These are phyloP conservation scores for Oconnorella tubifera DNA, from an alignment of 2,888 invertebrate genomes.

Conservation along the genomic window DNA sequence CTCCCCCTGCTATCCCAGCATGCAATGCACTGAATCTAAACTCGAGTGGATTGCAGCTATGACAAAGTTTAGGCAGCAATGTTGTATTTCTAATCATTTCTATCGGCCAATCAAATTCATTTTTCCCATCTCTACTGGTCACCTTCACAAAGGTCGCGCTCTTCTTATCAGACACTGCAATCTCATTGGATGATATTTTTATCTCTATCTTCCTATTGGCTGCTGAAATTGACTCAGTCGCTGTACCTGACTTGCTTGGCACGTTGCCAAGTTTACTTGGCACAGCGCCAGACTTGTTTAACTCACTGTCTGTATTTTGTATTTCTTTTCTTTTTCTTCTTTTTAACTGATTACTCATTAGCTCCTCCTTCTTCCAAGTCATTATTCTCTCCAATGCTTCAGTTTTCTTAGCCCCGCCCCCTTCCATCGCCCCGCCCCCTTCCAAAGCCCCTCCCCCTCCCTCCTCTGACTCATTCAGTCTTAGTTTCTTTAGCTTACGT, in stretches of 20 bases:
- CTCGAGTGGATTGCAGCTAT: slow-evolving; percentile 50
- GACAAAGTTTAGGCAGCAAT: slow-evolving; percentile 42
- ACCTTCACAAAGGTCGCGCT: slow-evolving; percentile 24
- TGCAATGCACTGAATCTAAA: slow-evolving; percentile 47
- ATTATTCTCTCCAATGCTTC: slow-evolving; percentile 11
- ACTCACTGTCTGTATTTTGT: background rate
- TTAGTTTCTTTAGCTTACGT: slow-evolving; percentile 12
- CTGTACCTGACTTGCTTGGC: background rate
- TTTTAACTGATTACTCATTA: too few species aligned
- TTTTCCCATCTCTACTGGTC: slow-evolving; percentile 42
- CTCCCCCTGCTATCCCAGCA: slow-evolving; percentile 2
- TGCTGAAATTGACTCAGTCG: background rate
- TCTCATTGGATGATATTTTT: background rate
- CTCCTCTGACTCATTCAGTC: background rate
- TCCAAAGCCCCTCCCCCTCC: background rate
- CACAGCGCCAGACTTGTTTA: background rate
- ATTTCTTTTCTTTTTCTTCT: background rate
- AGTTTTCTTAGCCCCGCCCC: background rate
- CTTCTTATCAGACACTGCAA: background rate
- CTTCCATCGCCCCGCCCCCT: slow-evolving; percentile 6
- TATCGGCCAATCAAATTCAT: slow-evolving; percentile 49
- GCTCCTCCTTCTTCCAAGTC: slow-evolving; percentile 8
- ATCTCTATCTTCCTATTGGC: background rate
- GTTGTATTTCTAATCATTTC: slow-evolving; percentile 50
- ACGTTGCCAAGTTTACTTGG: background rate